Conservation (phyloP, 2,113 vertebrate species). For the Megaptera novaeangliae region DNA sequence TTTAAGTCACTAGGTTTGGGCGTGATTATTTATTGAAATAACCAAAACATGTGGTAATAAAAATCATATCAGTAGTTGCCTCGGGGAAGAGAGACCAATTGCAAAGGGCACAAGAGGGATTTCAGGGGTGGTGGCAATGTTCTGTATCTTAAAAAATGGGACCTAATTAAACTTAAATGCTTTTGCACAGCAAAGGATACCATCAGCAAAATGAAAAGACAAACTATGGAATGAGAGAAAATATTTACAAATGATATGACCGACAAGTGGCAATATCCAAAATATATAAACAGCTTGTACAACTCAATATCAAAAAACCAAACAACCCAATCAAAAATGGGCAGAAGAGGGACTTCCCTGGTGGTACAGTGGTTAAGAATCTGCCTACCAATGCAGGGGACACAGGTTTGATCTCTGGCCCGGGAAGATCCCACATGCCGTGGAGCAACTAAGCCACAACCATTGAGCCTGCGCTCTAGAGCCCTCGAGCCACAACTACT, state of each 20-base stretch:
- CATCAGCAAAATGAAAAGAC: neutral
- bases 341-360: neutral
- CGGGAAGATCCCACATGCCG: too few species aligned
- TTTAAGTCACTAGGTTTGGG: neutral
- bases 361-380: neutral
- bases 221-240: neutral
- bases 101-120: neutral
- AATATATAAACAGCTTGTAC: neutral
- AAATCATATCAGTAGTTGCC: neutral
- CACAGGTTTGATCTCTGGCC: neutral
- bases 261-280: neutral
- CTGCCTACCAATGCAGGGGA: neutral
- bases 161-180: neutral
- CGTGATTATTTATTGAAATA: neutral
- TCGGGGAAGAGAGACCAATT: neutral
- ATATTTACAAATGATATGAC: neutral
- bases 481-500: too few species aligned
- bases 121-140: neutral
- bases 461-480: too few species aligned
- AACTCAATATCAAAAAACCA: neutral
- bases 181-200: neutral
- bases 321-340: neutral
- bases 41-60: neutral
- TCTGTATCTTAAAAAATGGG: neutral
- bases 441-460: too few species aligned